Conservation (phyloP, 35 echinoderm and acorn worm genomes). For the Stichopus chloronotus region DNA sequence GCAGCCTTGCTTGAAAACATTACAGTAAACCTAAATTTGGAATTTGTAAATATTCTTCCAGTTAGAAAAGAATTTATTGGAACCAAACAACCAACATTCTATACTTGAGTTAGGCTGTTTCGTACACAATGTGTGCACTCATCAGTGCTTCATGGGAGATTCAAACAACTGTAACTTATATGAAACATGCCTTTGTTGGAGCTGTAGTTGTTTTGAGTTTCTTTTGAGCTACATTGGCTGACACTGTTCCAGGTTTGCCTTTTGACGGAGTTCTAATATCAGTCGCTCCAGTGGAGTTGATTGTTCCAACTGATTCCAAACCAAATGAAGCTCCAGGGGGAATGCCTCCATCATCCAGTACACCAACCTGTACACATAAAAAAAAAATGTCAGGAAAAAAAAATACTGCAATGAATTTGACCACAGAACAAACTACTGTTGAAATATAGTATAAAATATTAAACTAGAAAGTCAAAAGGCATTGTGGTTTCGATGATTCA, state of each 20-base stretch:
- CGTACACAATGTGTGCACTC: too few species aligned
- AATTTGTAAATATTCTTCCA: background rate
- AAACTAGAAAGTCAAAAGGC: too few species aligned
- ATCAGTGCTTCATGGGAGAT: too few species aligned
- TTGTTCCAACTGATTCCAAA: slow-evolving; percentile 21
- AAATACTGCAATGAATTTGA: too few species aligned
- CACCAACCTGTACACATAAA: background rate
- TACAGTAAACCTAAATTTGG: background rate
- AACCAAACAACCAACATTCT: background rate
- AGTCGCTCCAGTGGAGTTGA: background rate
- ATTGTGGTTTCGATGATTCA: too few species aligned
- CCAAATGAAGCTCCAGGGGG: slow-evolving; percentile 29
- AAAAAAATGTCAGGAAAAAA: too few species aligned
- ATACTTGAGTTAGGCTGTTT: background rate
- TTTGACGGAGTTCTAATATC: slow-evolving; percentile 6
- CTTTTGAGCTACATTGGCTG: slow-evolving; percentile 29
- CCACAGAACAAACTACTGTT: too few species aligned
- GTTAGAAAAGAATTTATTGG: background rate
- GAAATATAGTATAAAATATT: too few species aligned
- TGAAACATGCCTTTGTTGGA: slow-evolving; percentile 10
- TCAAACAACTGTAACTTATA: too few species aligned
- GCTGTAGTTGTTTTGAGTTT: slow-evolving; percentile 35
- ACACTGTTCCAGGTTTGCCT: slow-evolving; percentile 35
- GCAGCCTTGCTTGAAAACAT: background rate
- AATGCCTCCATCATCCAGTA: slow-evolving; percentile 11